Percentiles rank a stretch among this genome's conserved stretches.
Evolutionary conservation across 2,797 vertebrate genomes (phyloP).

Genomic region (Betta splendens): DNA sequence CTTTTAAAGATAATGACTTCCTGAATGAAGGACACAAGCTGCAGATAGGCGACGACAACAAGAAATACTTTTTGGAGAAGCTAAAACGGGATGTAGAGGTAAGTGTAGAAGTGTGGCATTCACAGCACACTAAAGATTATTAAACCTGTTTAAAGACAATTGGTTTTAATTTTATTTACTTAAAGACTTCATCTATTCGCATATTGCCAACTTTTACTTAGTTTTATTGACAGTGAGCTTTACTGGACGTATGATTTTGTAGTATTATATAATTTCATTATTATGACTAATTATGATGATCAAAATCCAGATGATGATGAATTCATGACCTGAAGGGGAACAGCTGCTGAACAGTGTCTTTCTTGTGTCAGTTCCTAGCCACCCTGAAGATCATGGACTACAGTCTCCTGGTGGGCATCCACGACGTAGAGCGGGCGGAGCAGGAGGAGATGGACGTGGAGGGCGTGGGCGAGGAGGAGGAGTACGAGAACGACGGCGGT

Average conservation of each 20-base stretch:
- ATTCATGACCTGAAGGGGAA: too few species aligned
- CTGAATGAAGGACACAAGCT: constrained; percentile 94
- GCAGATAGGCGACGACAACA: constrained; percentile 92
- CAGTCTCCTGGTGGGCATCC: constrained; percentile 92
- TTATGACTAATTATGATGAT: too few species aligned
- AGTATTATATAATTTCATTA: too few species aligned
- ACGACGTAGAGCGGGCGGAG: constrained; percentile 92
- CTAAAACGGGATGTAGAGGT: constrained; percentile 95
- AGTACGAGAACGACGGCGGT: constrained; percentile 86
- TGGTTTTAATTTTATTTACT: too few species aligned
- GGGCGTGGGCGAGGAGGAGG: constrained; percentile 86
- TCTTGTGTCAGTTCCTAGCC: constrained; percentile 85
- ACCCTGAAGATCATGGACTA: constrained; percentile 97
- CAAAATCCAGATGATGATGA: too few species aligned
- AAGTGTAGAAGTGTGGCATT: constrained; percentile 1
- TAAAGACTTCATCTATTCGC: too few species aligned
- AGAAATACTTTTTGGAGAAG: constrained; percentile 94
- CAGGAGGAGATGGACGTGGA: constrained; percentile 96
- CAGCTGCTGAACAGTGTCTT: neutral
- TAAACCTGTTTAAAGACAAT: neutral
- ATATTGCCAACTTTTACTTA: too few species aligned
- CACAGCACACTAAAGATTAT: neutral
- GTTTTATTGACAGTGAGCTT: too few species aligned
- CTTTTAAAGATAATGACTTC: constrained; percentile 96
- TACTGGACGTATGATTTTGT: too few species aligned